A percentile compares a stretch with the other conserved stretches of the same genome.
These are phyloP conservation scores for Astropecten irregularis DNA, from an alignment of 53 echinoderm and acorn worm species.

Conservation along the genomic window DNA sequence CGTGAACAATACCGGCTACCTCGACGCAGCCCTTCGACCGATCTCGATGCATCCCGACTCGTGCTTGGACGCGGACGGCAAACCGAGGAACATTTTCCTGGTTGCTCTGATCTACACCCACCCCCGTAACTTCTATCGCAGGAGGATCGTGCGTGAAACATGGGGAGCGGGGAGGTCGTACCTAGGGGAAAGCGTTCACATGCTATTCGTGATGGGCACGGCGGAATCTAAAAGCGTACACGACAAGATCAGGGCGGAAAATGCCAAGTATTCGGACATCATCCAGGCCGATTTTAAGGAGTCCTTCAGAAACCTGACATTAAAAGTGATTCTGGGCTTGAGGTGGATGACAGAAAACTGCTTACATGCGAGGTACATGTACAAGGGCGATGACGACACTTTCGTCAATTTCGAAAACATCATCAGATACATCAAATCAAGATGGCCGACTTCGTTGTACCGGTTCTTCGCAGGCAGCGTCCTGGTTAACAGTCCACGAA, in stretches of 20 bases:
- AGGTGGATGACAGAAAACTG: conserved; percentile 75
- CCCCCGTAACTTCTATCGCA: too few species aligned
- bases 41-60: too few species aligned
- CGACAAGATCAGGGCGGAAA: conserved; percentile 62
- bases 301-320: conserved; percentile 70
- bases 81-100: too few species aligned
- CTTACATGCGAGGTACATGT: conserved; percentile 65
- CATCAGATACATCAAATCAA: not conserved
- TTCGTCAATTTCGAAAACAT: conserved; percentile 84
- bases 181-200: conserved; percentile 46
- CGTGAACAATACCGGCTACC: too few species aligned
- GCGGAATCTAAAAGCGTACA: conserved; percentile 70
- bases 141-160: conserved; percentile 75
- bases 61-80: too few species aligned
- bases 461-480: conserved; percentile 43
- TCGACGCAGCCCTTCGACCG: too few species aligned
- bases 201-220: conserved; percentile 77
- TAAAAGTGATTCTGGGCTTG: conserved; percentile 74
- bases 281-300: conserved; percentile 69
- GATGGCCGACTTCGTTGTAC: too few species aligned
- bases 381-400: conserved; percentile 92
- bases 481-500: conserved; percentile 39
- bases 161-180: conserved; percentile 64
- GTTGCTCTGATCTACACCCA: too few species aligned
- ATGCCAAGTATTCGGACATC: conserved; percentile 66